phyloP scores from a whole-genome alignment of 1,140 invertebrate species.

The Rhynchophorus ferrugineus region DNA sequence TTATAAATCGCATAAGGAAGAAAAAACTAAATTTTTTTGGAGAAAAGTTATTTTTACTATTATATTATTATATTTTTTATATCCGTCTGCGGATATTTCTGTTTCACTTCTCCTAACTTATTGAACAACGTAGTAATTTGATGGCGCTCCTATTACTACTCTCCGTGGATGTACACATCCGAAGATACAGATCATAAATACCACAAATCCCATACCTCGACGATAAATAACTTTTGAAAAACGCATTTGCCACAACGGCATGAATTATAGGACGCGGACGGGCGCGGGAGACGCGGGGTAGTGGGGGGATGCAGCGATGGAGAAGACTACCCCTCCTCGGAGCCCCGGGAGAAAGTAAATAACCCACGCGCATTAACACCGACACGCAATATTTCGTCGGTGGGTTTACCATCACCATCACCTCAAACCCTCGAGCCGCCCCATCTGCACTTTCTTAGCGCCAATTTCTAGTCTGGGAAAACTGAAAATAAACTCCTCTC shows the following conservation, averaged over 20 bases:
- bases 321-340: background rate
- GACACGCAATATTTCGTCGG: conserved; percentile 33
- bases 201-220: conserved; percentile 15
- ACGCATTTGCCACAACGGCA: conserved; percentile 19
- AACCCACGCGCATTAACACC: conserved; percentile 30
- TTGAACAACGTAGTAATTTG: no score
- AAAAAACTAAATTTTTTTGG: no score
- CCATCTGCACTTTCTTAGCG: conserved; percentile 10
- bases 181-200: conserved; percentile 16
- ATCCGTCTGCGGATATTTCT: no score
- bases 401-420: no score
- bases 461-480: conserved; percentile 14
- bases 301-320: background rate
- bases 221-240: conserved; percentile 24
- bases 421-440: no score
- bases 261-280: conserved; percentile 16
- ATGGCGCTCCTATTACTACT: no score
- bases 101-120: no score
- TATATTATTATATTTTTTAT: no score
- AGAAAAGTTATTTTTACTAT: no score
- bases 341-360: conserved; percentile 11
- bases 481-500: no score
- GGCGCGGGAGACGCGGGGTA: conserved; percentile 1
- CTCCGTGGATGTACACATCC: no score
- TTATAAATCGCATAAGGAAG: no score